Evolutionary conservation across 2,888 invertebrate species (phyloP).

Genomic region (Eretmocerus hayati): DNA sequence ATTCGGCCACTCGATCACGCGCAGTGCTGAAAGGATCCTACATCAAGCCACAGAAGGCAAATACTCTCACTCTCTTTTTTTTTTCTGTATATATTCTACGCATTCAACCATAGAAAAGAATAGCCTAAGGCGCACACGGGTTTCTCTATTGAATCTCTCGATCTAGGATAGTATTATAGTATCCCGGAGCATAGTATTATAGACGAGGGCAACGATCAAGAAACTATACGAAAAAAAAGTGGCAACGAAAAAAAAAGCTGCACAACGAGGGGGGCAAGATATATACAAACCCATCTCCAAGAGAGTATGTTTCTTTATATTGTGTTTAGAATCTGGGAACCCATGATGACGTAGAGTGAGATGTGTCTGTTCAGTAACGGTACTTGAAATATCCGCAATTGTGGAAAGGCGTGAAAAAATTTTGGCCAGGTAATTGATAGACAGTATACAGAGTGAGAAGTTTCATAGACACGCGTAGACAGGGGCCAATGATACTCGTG

Average conservation of each 20-base stretch:
- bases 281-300: too few species aligned
- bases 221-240: too few species aligned
- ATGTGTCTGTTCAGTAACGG: conserved; percentile 34
- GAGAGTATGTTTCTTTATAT: too few species aligned
- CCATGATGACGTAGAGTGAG: too few species aligned
- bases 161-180: too few species aligned
- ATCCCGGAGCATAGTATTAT: conserved; percentile 24
- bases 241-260: conserved; percentile 17
- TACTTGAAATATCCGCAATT: conserved; percentile 37
- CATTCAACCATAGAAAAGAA: conserved; percentile 39
- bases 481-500: conserved; percentile 6
- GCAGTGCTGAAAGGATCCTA: conserved; percentile 20
- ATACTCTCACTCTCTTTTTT: too few species aligned
- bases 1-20: conserved; percentile 36
- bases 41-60: conserved; percentile 12
- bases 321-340: conserved; percentile 17
- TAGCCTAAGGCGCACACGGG: too few species aligned
- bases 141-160: too few species aligned
- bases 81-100: too few species aligned
- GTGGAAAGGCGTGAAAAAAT: conserved; percentile 31
- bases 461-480: conserved; percentile 1
- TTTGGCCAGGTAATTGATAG: conserved; percentile 37
- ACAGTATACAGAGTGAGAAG: conserved; percentile 24
- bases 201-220: too few species aligned
- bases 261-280: too few species aligned